Evolutionary conservation across 1,140 invertebrate genomes (phyloP).

Genomic region (Helicoverpa zea): DNA sequence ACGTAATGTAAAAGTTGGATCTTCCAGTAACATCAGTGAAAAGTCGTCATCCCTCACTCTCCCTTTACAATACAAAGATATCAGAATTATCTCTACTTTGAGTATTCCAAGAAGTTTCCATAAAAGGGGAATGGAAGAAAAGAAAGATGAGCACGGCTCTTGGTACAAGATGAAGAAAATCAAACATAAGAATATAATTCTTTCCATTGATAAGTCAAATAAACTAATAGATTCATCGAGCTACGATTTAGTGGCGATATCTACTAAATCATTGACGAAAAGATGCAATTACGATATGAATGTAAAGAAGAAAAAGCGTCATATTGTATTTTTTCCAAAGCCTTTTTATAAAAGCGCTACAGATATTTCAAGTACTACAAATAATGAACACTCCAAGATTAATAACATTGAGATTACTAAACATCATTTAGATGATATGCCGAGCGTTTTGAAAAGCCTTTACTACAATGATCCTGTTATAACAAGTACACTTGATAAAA

Average conservation of each 20-base stretch:
- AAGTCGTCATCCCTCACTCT: slow-evolving; percentile 55
- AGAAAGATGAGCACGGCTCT: slow-evolving; percentile 40
- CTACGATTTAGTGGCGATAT: slow-evolving; percentile 67
- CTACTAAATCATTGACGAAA: slow-evolving; percentile 66
- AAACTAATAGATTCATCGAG: slow-evolving; percentile 61
- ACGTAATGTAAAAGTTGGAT: not conserved
- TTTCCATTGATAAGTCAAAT: slow-evolving; percentile 58
- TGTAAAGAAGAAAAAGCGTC: slow-evolving; percentile 41
- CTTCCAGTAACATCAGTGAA: not conserved
- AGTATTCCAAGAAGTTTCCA: slow-evolving; percentile 72
- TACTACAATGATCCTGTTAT: slow-evolving; percentile 55
- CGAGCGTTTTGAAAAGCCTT: slow-evolving; percentile 61
- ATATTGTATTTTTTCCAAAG: slow-evolving; percentile 52
- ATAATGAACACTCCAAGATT: not conserved
- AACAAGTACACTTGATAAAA: slow-evolving; percentile 49
- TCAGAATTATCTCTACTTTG: slow-evolving; percentile 72
- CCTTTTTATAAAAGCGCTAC: slow-evolving; percentile 53
- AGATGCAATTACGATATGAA: slow-evolving; percentile 57
- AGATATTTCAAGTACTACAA: slow-evolving; percentile 13
- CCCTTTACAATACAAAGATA: slow-evolving; percentile 62
- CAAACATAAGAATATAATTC: slow-evolving; percentile 59
- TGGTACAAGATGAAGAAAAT: slow-evolving; percentile 49
- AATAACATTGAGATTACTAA: slow-evolving; percentile 15
- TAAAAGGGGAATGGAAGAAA: slow-evolving; percentile 43
- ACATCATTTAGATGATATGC: slow-evolving; percentile 52